Base-by-base conservation (phyloP, 1,140 invertebrate genomes). In the Bombus affinis region DNA sequence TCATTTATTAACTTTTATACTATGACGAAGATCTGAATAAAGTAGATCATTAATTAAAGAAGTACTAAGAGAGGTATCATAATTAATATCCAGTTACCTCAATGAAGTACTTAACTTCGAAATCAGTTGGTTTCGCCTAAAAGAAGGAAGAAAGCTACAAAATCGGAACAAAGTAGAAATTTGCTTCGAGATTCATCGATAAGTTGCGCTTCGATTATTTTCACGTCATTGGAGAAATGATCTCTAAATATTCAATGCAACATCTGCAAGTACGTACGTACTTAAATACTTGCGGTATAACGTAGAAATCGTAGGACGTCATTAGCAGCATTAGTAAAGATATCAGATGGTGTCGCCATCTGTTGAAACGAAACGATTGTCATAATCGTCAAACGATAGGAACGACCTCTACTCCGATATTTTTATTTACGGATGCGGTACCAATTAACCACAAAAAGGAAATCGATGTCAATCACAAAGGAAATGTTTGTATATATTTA, bases 11-110 rank as follows among this genome's bases (percentile, higher is more conserved):
- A 89, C 25, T 88, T 89, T 89, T 89, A 88, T 89, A 89, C 78
- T 28, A 89, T 77, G 82, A 78, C 81, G 70, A 72, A 86, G 71
- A 89, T 89, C 78, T 86, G 83, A 89, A 89, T 89, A 89, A 89
- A 89, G 62, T 83, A 89, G 88, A 80, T 72, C 39, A 72, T 85
- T 80, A 32, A 47, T 72, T 15, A 65, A 37, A 76, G 18, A 25
- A 70, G 35, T 68, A 66, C 47, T 35, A 70, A 44, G 12, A 32
- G 32, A 78, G 22, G 10, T 10, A 35, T 57, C 32, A 8, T 65
- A 13, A 75, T 66, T 59, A 32, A 47, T 25, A 66, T 81, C 53
- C 70, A 73, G 9, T 18, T 42, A 32, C 42, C 8, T 18, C 28
- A 3, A 32, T 9, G 1, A 57, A 53, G n/a, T 25, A 25, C 3